Conservation (phyloP, 2,797 vertebrate genomes). For the Ctenopoma multispine region DNA sequence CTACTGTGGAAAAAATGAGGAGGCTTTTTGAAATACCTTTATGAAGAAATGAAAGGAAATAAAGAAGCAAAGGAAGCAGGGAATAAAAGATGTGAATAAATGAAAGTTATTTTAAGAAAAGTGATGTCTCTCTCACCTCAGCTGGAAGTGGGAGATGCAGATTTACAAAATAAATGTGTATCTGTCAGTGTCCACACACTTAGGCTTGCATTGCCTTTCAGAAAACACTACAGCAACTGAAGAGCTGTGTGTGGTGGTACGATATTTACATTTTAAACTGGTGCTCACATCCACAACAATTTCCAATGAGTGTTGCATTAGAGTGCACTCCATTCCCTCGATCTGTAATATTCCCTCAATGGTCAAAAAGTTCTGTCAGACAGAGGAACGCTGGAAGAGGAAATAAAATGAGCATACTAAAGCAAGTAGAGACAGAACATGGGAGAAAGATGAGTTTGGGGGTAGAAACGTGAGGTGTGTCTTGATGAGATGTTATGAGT, state of each 20-base stretch:
- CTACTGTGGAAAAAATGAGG: slow-evolving; percentile 23
- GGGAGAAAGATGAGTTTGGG: background rate
- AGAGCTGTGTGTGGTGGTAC: slow-evolving; percentile 8
- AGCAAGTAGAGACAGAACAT: slow-evolving; percentile 5
- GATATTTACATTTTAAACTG: slow-evolving; percentile 51
- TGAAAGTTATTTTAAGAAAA: slow-evolving; percentile 39
- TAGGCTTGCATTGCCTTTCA: background rate
- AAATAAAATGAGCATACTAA: slow-evolving; percentile 23
- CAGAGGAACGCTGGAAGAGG: background rate
- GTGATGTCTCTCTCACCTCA: slow-evolving; percentile 6
- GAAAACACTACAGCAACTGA: slow-evolving; percentile 19
- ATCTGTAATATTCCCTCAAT: slow-evolving; percentile 26
- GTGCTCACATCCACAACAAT: slow-evolving; percentile 26
- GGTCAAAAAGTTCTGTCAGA: slow-evolving; percentile 21
- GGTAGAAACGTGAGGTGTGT: slow-evolving; percentile 7
- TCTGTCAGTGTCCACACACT: slow-evolving; percentile 6
- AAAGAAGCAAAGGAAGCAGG: slow-evolving; percentile 47
- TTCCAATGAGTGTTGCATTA: slow-evolving; percentile 32
- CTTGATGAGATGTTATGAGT: slow-evolving; percentile 23
- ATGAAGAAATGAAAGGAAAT: slow-evolving; percentile 34
- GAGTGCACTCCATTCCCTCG: slow-evolving; percentile 12
- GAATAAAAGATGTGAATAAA: slow-evolving; percentile 36
- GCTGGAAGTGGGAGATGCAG: slow-evolving; percentile 15
- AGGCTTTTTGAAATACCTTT: slow-evolving; percentile 13
- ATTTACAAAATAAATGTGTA: slow-evolving; percentile 16